Conservation (phyloP, 2,113 vertebrate species). For the Zapus hudsonius region DNA sequence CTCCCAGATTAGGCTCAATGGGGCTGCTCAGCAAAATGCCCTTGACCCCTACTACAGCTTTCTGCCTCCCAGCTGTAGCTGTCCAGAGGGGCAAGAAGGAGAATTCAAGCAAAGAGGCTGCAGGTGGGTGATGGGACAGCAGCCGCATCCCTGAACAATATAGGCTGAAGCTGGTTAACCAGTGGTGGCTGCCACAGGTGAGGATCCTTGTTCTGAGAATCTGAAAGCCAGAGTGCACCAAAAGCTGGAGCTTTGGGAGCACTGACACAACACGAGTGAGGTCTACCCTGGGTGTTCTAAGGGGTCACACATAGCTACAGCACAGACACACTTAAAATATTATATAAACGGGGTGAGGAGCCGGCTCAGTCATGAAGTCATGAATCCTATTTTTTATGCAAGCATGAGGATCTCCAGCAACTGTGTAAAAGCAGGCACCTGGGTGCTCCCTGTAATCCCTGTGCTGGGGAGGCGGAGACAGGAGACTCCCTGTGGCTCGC, state of each 20-base stretch:
- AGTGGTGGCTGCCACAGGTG: background rate
- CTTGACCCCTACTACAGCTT: background rate
- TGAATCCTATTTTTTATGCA: too few species aligned
- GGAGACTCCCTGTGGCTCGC: too few species aligned
- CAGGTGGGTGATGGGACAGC: background rate
- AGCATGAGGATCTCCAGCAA: too few species aligned
- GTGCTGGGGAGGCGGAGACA: too few species aligned
- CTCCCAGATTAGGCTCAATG: background rate
- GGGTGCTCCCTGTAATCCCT: too few species aligned
- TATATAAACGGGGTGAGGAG: too few species aligned
- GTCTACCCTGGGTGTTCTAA: background rate
- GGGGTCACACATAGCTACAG: background rate
- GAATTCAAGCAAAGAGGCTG: background rate
- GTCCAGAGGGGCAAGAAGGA: background rate
- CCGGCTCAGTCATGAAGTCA: too few species aligned
- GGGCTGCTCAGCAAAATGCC: background rate
- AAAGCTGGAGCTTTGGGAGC: background rate
- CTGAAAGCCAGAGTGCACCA: background rate
- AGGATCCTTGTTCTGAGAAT: background rate
- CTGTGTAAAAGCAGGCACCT: too few species aligned
- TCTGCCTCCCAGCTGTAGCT: background rate
- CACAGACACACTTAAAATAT: background rate
- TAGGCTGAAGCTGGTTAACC: too few species aligned
- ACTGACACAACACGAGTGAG: background rate
- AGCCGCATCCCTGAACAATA: background rate